A percentile compares a stretch with the other conserved stretches of the same genome.
Conservation (phyloP, 2,888 invertebrate genomes). For the Melipona bicolor region DNA sequence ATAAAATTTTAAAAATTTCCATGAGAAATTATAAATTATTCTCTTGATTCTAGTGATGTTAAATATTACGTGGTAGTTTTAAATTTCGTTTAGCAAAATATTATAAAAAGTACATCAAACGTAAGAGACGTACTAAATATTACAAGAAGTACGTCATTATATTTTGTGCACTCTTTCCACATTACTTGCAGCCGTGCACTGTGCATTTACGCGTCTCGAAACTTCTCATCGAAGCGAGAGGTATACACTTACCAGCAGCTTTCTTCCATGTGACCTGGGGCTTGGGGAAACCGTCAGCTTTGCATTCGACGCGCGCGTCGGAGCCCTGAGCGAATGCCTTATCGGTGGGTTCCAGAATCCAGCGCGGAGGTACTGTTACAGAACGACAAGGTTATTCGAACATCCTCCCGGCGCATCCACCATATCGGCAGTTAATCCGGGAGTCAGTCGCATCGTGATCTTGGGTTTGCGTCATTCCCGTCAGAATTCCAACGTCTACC, state of each 20-base stretch:
- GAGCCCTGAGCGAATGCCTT: constrained; percentile 98
- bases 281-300: constrained; percentile 97
- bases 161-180: too few species aligned
- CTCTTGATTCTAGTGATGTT: too few species aligned
- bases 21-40: too few species aligned
- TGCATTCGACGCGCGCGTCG: constrained; percentile 97
- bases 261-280: constrained; percentile 97
- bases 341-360: constrained; percentile 97
- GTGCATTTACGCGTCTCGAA: too few species aligned
- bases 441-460: constrained; percentile 60
- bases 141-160: too few species aligned
- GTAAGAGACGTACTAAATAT: too few species aligned
- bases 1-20: too few species aligned
- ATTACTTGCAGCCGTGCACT: too few species aligned
- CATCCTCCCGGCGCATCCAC: constrained; percentile 38
- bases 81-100: too few species aligned
- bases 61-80: too few species aligned
- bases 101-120: too few species aligned
- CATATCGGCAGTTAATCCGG: constrained; percentile 67
- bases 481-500: background rate
- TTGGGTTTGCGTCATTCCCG: constrained; percentile 8
- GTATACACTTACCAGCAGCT: constrained; percentile 91
- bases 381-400: constrained; percentile 72
- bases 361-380: constrained; percentile 95
- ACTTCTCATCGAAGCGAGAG: background rate